Base-by-base conservation (phyloP, 30 jellyfish, hydroid and myxozoan genomes). In the Hydractinia echinata region DNA sequence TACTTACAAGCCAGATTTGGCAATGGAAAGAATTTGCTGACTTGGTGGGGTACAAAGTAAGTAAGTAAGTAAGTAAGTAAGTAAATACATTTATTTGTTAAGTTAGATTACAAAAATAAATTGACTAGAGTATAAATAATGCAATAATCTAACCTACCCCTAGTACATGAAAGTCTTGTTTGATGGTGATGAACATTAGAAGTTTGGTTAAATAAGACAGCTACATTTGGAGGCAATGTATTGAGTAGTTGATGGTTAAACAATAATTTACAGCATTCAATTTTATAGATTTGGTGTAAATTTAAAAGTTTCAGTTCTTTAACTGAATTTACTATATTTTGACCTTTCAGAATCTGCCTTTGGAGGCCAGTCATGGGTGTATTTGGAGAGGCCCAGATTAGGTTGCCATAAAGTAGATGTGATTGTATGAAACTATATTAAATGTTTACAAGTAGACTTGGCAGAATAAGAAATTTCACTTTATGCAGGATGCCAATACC, bases 311-410 rank as follows among this genome's bases (percentile, higher is more conserved):
- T 56, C 10, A 56, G 13, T 56, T n/a, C n/a, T n/a, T n/a, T n/a
- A n/a, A n/a, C n/a, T n/a, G n/a, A n/a, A n/a, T n/a, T n/a, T n/a
- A n/a, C 68, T 56, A 56, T 56, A n/a, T 56, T 10, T 9, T 56
- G 68, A n/a, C 13, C 68, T 56, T 56, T 56, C 10, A 10, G 10
- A 9, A 56, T n/a, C 68, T 10, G 10, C n/a, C n/a, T 56, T 9
- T 56, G 13, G 10, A 56, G 68, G n/a, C 13, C 68, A 56, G 10
- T 9, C 68, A 9, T 56, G n/a, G 13, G 13, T 56, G 68, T 56
- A 9, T 10, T 56, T 9, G 68, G 68, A 9, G 68, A 56, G 10
- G 13, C 88, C 84, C 88, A 81, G 1, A 13, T 53, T 64, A 81
- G 60, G 30, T 19, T 30, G 56, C 71, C 74, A 54, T 81, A 81